Percentiles rank a stretch among this genome's conserved stretches.
These are phyloP conservation scores for Trachelus stipa DNA, from an alignment of 2,888 invertebrate genomes.

Conservation along the genomic window DNA sequence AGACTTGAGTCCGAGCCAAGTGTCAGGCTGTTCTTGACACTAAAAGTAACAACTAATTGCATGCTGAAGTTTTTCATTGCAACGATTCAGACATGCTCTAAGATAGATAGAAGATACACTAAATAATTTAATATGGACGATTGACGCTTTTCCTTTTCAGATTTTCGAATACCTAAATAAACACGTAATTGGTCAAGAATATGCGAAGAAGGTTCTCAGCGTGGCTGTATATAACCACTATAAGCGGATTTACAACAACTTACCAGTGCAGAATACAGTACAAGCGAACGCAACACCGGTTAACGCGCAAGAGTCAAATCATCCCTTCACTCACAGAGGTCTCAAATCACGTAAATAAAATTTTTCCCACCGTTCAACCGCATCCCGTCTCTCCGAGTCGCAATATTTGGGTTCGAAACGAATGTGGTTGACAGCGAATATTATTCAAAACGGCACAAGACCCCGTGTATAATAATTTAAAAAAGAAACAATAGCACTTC, in stretches of 20 bases:
- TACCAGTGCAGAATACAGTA: conserved; percentile 68
- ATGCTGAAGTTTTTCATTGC: too few relatives aligned
- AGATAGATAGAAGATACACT: too few relatives aligned
- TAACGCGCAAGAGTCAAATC: conserved; percentile 74
- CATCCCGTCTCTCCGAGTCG: not conserved
- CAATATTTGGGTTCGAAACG: not conserved
- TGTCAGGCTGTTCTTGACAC: not conserved
- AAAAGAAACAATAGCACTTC: not conserved
- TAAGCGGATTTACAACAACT: conserved; percentile 95
- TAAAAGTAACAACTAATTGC: not conserved
- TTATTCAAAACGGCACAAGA: not conserved
- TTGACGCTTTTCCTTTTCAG: conserved; percentile 59
- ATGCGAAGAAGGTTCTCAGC: conserved; percentile 96
- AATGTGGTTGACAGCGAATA: not conserved
- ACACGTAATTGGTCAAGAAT: conserved; percentile 97
- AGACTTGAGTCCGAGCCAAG: not conserved
- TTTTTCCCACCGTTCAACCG: conserved; percentile 25
- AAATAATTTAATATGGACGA: too few relatives aligned
- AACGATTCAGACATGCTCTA: too few relatives aligned
- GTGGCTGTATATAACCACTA: conserved; percentile 99
- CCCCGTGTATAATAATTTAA: not conserved
- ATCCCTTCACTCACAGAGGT: conserved; percentile 80
- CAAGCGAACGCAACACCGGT: conserved; percentile 58
- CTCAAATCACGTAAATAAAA: conserved; percentile 63
- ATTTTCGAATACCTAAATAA: conserved; percentile 96